Evolutionary conservation across 2,113 vertebrate genomes (phyloP), one percentile per base, ranked within the genome.

Genomic region (Pheucticus melanocephalus): DNA sequence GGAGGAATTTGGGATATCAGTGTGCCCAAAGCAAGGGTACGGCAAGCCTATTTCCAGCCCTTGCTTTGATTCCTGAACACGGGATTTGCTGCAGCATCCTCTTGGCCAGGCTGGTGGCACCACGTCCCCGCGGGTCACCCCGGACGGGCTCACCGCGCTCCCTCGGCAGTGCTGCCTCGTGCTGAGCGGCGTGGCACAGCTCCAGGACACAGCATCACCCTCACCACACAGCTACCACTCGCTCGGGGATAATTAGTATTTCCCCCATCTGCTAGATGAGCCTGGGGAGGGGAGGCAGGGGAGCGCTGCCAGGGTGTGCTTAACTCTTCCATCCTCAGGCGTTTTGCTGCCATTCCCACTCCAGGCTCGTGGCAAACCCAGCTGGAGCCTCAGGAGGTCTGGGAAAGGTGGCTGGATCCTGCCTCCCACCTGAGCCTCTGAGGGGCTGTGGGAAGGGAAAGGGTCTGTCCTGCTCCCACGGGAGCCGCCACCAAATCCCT

Each of bases 241-340:
- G 16, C 86, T 95, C 14, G 48, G 80, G 83, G 76, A 91, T 96
- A 95, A 95, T 96, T 94, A 95, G 83, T 95, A 63, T 84, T 88
- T 95, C 56, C 92, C 94, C 95, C 96, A 97, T 96, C 95, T 97
- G 95, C 77, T 96, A 60, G 89, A 89, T 92, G n/a, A 94, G 86
- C 75, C 5, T 6, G 35, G 73, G 63, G 83, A 92, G 89, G 84
- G 87, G 70, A 79, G 78, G 78, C 65, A 63, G 60, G 51, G 92
- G 61, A 91, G 56, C 0, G 21, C 87, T 94, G 95, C 95, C 95
- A 97, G 87, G 47, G 16, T n/a, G 65, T 3, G 3, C 87, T 96
- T 96, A 97, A 96, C 94, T 96, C 94, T 92, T 92, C 66, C 85
- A 2, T 91, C 85, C 56, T 94, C 87, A 59, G 90, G 57, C 53